Evolutionary conservation across 2,113 vertebrate genomes (phyloP), one percentile per base, ranked within the genome.

Genomic region (Megaleporinus macrocephalus): DNA sequence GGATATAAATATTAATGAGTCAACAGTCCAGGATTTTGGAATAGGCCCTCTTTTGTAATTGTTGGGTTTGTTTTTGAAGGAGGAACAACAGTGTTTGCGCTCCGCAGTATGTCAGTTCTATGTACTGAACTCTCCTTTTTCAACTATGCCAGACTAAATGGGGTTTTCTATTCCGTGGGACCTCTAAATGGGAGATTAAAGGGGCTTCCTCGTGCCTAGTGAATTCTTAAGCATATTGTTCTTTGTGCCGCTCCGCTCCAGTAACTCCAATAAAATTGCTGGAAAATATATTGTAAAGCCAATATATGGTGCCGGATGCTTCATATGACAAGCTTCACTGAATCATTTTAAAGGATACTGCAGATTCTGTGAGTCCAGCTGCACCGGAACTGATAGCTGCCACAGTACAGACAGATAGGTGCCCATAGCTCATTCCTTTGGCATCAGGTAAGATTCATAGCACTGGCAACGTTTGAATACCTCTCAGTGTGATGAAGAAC

Each of bases 381-480:
- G 41, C 33, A 24, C 20, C 11, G 44, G 22, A 13, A 70, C 36
- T 44, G 66, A 70, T 70, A 44, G 66, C 66, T 70, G 66, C 41
- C 65, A 69, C 33, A 20, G 7, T 69, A 24, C 30, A 36, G n/a
- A 72, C 53, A 9, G 51, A 61, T 29, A 79, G 57, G 30, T 27
- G 20, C 14, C 27, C 10, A 44, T 70, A 24, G 55, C 11, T 57
- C 47, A 22, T 27, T 55, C 33, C 14, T 41, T 22, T 69, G 24
- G 55, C 24, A 41, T 74, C 71, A 33, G 62, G 47, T 30, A 84
- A 77, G 33, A 77, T 77, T 84, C 66, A 59, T 76, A 26, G 29
- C 30, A 65, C 57, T 78, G 59, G 65, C 73, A 63, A 44, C 47
- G 63, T 63, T 61, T 72, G 61, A 78, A 71, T 86, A n/a, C 68